A percentile compares a stretch with the other conserved stretches of the same genome.
Evolutionary conservation across 1,140 invertebrate genomes (phyloP).

Genomic region (Lordiphosa stackelbergi): DNA sequence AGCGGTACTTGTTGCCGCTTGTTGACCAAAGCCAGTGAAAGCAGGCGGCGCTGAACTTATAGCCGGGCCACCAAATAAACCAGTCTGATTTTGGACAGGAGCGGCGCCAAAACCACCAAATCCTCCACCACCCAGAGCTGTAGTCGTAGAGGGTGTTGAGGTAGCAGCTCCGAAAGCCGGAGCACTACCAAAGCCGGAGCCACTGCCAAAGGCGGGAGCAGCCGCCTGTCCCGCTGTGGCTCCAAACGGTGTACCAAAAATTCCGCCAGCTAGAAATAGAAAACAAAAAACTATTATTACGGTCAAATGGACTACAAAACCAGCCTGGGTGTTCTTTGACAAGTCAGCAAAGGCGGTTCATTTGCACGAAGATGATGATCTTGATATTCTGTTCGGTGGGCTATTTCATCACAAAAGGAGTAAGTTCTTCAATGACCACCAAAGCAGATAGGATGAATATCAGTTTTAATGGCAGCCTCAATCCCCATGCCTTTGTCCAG

Average conservation of each 20-base stretch:
- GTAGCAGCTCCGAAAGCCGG: conserved; percentile 19
- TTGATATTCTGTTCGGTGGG: conserved; percentile 11
- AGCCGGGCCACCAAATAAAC: conserved; percentile 65
- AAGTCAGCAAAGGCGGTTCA: conserved; percentile 8
- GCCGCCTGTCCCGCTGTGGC: conserved; percentile 34
- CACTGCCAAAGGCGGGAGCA: conserved; percentile 43
- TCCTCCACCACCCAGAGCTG: conserved; percentile 49
- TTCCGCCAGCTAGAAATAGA: conserved; percentile 57
- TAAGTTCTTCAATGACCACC: conserved; percentile 14
- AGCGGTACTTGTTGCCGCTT: conserved; percentile 30
- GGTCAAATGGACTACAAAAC: conserved; percentile 29
- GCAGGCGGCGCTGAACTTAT: conserved; percentile 56
- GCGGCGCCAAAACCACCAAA: conserved; percentile 62
- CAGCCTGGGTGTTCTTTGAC: conserved; percentile 22
- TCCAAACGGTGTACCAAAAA: conserved; percentile 74
- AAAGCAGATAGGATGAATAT: background rate
- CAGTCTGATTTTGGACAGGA: conserved; percentile 42
- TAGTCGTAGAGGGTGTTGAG: conserved; percentile 53
- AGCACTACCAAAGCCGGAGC: conserved; percentile 5
- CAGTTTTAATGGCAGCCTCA: conserved; percentile 26
- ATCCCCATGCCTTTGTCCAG: conserved; percentile 17
- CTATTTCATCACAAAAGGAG: conserved; percentile 47
- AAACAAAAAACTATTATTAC: conserved; percentile 27
- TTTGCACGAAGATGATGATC: conserved; percentile 13
- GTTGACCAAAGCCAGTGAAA: conserved; percentile 76